Conservation (phyloP, 2,113 vertebrate species). For the Lophius piscatorius region DNA sequence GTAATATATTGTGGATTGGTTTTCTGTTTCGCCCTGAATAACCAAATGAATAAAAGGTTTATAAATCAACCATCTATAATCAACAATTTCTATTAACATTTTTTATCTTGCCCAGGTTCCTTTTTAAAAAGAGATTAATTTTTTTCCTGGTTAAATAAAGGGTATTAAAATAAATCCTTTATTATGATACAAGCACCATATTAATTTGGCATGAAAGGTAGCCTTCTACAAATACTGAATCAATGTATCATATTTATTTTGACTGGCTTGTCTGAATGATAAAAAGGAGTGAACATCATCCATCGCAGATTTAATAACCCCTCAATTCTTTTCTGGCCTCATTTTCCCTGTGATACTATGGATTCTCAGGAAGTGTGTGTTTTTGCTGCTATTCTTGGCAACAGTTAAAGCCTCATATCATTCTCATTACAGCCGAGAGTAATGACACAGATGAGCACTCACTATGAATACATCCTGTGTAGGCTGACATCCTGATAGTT, state of each 20-base stretch:
- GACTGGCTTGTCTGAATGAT: neutral
- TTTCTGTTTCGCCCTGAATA: no score
- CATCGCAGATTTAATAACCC: neutral
- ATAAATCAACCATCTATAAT: no score
- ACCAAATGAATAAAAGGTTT: no score
- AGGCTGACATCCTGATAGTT: conserved; percentile 53
- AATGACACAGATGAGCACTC: conserved; percentile 34
- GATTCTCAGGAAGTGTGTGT: conserved; percentile 27
- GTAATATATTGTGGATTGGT: no score
- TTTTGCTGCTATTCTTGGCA: conserved; percentile 43
- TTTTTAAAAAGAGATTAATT: no score
- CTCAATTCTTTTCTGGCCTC: neutral
- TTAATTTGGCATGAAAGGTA: no score
- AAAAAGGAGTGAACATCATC: neutral
- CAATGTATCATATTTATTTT: neutral
- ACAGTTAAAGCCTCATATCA: conserved; percentile 43
- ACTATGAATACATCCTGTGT: conserved; percentile 51
- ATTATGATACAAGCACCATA: no score
- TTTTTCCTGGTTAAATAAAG: no score
- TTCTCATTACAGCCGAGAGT: conserved; percentile 18
- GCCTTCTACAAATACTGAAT: no score
- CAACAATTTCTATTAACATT: no score
- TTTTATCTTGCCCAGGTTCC: no score
- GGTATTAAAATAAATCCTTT: no score
- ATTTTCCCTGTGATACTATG: neutral